These are phyloP conservation scores for Discoglossus pictus DNA, from an alignment of 2,797 vertebrate genomes.

Conservation along the genomic window DNA sequence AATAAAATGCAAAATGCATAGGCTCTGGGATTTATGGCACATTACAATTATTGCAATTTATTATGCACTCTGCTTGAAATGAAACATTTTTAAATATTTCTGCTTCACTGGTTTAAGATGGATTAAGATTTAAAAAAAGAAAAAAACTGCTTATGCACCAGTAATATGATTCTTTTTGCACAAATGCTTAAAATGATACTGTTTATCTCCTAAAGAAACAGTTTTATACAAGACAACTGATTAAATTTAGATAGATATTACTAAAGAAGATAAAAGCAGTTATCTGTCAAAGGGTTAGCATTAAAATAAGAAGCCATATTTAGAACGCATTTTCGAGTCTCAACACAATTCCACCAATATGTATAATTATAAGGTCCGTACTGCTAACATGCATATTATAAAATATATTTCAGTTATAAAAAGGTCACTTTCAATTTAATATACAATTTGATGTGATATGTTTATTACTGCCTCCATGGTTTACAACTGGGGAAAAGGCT, in stretches of 20 bases:
- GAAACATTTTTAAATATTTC: constrained; percentile 85
- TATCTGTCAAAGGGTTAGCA: constrained; percentile 66
- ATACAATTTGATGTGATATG: too few species aligned
- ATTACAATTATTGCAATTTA: constrained; percentile 85
- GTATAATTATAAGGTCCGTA: too few species aligned
- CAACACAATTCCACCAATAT: too few species aligned
- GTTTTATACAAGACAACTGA: constrained; percentile 73
- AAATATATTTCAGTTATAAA: too few species aligned
- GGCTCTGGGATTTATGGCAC: constrained; percentile 83
- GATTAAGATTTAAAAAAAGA: constrained; percentile 77
- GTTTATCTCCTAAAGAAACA: constrained; percentile 77
- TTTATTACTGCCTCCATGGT: too few species aligned
- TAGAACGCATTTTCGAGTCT: not conserved
- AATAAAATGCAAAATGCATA: constrained; percentile 83
- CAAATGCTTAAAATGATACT: constrained; percentile 79
- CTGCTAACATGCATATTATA: too few species aligned
- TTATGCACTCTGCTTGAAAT: constrained; percentile 81
- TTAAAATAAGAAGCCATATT: constrained; percentile 75
- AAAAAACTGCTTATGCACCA: constrained; percentile 79
- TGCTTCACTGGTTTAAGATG: constrained; percentile 82
- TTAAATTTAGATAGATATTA: constrained; percentile 75
- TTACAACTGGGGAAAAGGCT: too few species aligned
- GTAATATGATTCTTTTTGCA: constrained; percentile 80
- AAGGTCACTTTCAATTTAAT: too few species aligned
- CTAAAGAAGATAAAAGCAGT: constrained; percentile 68